Base-by-base conservation (phyloP, 1,140 invertebrate species). In the Diachasmimorpha longicaudata region DNA sequence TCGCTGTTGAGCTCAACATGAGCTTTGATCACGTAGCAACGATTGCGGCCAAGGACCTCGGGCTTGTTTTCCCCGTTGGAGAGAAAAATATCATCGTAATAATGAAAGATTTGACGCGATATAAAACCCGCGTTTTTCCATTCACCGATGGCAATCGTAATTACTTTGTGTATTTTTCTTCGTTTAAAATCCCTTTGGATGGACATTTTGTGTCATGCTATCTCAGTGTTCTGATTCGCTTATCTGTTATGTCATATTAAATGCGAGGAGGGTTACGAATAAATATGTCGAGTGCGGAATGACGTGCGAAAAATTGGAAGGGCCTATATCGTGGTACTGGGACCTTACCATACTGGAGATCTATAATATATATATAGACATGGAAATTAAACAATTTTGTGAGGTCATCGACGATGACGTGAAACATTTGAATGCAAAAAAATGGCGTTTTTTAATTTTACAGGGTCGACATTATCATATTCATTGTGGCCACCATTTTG, bases 401-500 rank as follows among this genome's bases (percentile, higher is more conserved):
- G 31, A 31, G 2, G 31, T 31, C 2, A 31, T 6, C 31, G 31
- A 31, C 6, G 31, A 31, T 31, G 31, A 31, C 31, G 6, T 6
- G 6, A 31, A 31, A 31, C 6, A 3, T 31, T 31, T 31, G 2
- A 31, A 31, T 31, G 31, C 6, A 31, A 31, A 31, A 31, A 31
- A 31, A 31, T 31, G n/a, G n/a, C n/a, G n/a, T n/a, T n/a, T n/a
- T n/a, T n/a, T n/a, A 19, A 55, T 55, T 68, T 39, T 1, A 68
- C 8, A 39, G 25, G 4, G 36, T 42, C 16, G 2, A 39, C 36
- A 68, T 16, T 37, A 44, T 48, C 0, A 9, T 16, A 73, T 13
- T 11, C 42, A 75, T 37, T 3, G 16, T 52, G 78, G 23, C 80
- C 83, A 81, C 85, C 85, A 86, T 86, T 85, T 86, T 86, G 82